Base-by-base conservation (phyloP, 1,140 invertebrate genomes). In the Sarcophaga peregrina region DNA sequence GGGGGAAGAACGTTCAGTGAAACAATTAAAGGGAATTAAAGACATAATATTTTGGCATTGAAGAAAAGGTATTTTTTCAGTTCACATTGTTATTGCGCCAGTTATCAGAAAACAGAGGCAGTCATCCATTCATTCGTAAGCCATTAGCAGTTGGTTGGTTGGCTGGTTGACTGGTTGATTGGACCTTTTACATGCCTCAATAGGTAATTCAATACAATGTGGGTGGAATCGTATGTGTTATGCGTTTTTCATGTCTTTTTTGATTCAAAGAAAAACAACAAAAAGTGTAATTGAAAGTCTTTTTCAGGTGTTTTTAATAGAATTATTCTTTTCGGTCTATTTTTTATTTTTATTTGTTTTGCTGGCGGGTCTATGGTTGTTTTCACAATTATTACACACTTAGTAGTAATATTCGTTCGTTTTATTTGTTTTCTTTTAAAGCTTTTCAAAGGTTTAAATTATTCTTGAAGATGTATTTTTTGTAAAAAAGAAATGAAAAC, bases 361-460 rank as follows among this genome's bases (percentile, higher is more conserved):
- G 20, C 11, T 46, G 11, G 47, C 45, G 0, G 73, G 25, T 37
- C 25, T 37, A 37, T 4, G 25, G 25, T 37, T 37, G 25, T 37
- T 37, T 37, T 37, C 25, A 37, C 25, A 37, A 37, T 37, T 37
- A 37, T 37, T 37, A 37, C 25, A 37, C 25, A 2, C 25, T 37
- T 37, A 37, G 25, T 37, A 37, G 1, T 37, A 2, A 4, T 37
- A 37, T 37, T 37, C 25, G 25, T 37, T 37, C 25, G 25, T 47
- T 75, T 8, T 75, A 45, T 75, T 47, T 8, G 45, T 75, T 75
- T 75, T n/a, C 45, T 47, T 47, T 58, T 75, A n/a, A 75, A 75
- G 73, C 73, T 75, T 45, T 75, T 75, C 47, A 75, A 75, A 75
- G 73, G 73, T 75, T 75, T 75, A 74, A 15, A 73, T 54, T 72